Evolutionary conservation across 2,113 vertebrate species (phyloP).

Genomic region (Phycodurus eques): DNA sequence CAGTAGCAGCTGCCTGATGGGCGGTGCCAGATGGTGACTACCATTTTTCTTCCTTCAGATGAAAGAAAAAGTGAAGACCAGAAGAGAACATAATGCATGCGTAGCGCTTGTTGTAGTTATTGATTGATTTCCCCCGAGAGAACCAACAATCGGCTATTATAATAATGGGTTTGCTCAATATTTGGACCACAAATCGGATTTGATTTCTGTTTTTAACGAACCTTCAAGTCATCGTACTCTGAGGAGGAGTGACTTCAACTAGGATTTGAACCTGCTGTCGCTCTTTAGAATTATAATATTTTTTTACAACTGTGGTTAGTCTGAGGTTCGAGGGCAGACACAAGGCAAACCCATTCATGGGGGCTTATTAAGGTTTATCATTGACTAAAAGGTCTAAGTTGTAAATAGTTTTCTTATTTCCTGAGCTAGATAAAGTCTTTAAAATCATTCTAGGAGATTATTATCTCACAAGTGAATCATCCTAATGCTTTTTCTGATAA

Average conservation of each 20-base stretch:
- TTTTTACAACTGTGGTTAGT: too few relatives aligned
- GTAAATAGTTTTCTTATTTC: too few relatives aligned
- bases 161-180: constrained; percentile 50
- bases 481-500: too few relatives aligned
- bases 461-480: too few relatives aligned
- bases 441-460: too few relatives aligned
- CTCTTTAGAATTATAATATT: too few relatives aligned
- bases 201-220: constrained; percentile 20
- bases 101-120: constrained; percentile 23
- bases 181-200: constrained; percentile 24
- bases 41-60: constrained; percentile 21
- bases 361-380: too few relatives aligned
- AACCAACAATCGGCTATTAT: constrained; percentile 17
- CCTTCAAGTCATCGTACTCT: neutral
- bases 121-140: constrained; percentile 40
- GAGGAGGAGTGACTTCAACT: neutral
- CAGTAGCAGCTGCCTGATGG: constrained; percentile 39
- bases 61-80: constrained; percentile 15
- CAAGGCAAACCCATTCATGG: too few relatives aligned
- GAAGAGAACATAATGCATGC: constrained; percentile 19
- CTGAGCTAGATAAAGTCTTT: too few relatives aligned
- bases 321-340: too few relatives aligned
- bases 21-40: constrained; percentile 42
- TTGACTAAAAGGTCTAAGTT: too few relatives aligned
- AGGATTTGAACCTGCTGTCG: neutral